These are phyloP conservation scores for Drosophila rellima DNA, from an alignment of 2,888 invertebrate genomes.

Conservation along the genomic window DNA sequence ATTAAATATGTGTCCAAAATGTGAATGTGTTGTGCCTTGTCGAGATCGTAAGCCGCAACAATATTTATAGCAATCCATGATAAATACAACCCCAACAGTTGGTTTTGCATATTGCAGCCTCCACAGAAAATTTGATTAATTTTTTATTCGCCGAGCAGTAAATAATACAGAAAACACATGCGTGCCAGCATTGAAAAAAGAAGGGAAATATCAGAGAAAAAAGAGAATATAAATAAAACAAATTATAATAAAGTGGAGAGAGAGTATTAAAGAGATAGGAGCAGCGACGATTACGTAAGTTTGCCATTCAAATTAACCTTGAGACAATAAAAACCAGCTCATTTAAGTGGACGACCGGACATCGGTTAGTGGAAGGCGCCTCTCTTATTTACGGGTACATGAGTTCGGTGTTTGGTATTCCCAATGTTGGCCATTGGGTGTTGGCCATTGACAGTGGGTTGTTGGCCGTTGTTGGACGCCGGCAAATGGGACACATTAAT, in stretches of 20 bases:
- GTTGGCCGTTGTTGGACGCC: slow-evolving; percentile 21
- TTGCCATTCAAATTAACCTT: slow-evolving; percentile 76
- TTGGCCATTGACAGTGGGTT: slow-evolving; percentile 8
- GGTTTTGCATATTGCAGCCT: slow-evolving; percentile 35
- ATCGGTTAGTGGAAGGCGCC: slow-evolving; percentile 15
- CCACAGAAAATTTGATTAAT: slow-evolving; percentile 65
- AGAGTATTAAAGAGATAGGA: slow-evolving; percentile 15
- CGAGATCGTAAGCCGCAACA: slow-evolving; percentile 42
- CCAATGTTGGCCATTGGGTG: slow-evolving; percentile 2
- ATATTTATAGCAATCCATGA: slow-evolving; percentile 73
- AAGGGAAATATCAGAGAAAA: slow-evolving; percentile 1
- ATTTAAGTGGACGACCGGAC: slow-evolving; percentile 33
- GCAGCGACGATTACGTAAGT: slow-evolving; percentile 48
- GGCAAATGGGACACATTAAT: slow-evolving; percentile 70
- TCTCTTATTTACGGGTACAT: slow-evolving; percentile 48
- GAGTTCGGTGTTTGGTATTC: slow-evolving; percentile 5
- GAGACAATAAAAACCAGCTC: slow-evolving; percentile 66
- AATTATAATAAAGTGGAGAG: slow-evolving; percentile 26
- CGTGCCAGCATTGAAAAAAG: slow-evolving; percentile 5
- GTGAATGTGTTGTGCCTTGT: slow-evolving; percentile 13
- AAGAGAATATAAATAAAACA: slow-evolving; percentile 19
- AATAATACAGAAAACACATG: slow-evolving; percentile 36
- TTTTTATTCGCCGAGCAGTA: slow-evolving; percentile 42
- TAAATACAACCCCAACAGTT: slow-evolving; percentile 46
- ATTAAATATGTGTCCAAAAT: slow-evolving; percentile 14